Evolutionary conservation across 2,113 vertebrate species (phyloP).

Genomic region (Aleadryas rufinucha): DNA sequence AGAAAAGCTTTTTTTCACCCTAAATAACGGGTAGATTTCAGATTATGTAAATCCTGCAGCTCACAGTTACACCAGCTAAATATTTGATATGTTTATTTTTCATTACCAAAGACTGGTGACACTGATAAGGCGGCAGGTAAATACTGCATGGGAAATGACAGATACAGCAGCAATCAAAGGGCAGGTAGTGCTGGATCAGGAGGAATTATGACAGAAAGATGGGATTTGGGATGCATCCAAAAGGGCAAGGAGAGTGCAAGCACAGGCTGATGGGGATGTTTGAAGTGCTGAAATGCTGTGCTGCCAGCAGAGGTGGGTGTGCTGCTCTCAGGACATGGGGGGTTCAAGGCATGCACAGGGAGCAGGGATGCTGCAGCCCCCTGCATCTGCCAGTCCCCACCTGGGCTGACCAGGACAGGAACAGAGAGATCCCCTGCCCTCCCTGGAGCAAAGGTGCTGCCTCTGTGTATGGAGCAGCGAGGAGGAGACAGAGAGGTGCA

Average conservation of each 20-base stretch:
- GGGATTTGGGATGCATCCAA: not conserved
- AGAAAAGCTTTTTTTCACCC: not conserved
- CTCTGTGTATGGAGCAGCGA: not conserved
- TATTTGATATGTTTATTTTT: not conserved
- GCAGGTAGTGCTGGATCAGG: not conserved
- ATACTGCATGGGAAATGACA: not conserved
- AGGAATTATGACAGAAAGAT: not conserved
- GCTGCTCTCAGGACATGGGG: not conserved
- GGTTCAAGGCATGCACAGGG: not conserved
- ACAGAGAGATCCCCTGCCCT: not conserved
- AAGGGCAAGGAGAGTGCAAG: not conserved
- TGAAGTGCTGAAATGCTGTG: not conserved
- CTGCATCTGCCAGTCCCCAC: not conserved
- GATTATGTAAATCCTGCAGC: not conserved
- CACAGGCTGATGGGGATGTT: not conserved
- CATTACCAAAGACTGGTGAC: not conserved
- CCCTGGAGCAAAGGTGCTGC: not conserved
- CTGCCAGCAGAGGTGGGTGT: not conserved
- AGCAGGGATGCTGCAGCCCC: not conserved
- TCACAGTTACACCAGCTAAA: not conserved
- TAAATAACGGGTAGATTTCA: not conserved
- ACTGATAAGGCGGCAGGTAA: not conserved
- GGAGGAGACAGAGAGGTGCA: not conserved
- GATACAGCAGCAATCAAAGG: not conserved
- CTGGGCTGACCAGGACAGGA: not conserved